Conservation (phyloP, 1,140 invertebrate genomes). For the Bombus picipes region DNA sequence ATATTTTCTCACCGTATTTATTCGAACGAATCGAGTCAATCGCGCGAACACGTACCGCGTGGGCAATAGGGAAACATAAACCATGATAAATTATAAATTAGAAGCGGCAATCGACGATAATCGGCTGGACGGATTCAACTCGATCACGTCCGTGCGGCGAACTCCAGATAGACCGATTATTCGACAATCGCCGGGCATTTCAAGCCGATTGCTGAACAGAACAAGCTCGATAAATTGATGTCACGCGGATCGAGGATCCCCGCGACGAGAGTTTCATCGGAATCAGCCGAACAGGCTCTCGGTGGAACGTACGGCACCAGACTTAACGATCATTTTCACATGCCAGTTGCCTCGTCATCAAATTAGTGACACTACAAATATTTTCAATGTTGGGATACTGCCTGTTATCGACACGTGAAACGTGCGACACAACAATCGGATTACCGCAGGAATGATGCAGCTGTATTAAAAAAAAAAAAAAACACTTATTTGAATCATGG, state of each 20-base stretch:
- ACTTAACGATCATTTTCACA: background rate
- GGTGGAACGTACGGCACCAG: background rate
- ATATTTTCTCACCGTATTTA: background rate
- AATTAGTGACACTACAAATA: background rate
- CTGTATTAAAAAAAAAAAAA: no score
- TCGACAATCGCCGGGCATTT: slow-evolving; percentile 50
- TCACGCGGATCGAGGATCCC: slow-evolving; percentile 25
- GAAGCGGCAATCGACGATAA: slow-evolving; percentile 40
- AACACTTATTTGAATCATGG: no score
- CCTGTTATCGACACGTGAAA: background rate
- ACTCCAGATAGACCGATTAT: slow-evolving; percentile 35
- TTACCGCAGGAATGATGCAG: no score
- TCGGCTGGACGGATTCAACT: slow-evolving; percentile 12
- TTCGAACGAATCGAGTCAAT: background rate
- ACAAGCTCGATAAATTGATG: slow-evolving; percentile 41
- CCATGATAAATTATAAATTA: slow-evolving; percentile 47
- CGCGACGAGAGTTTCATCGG: slow-evolving; percentile 26
- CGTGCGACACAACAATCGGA: no score
- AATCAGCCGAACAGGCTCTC: slow-evolving; percentile 30
- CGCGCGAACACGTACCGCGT: background rate
- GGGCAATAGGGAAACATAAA: background rate
- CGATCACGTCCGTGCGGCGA: slow-evolving; percentile 36
- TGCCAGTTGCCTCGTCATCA: background rate
- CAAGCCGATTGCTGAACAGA: slow-evolving; percentile 45
- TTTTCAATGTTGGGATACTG: background rate